Evolutionary conservation across 2,888 invertebrate species (phyloP), one percentile per base, ranked within the genome.

Genomic region (Drosophila picticornis): DNA sequence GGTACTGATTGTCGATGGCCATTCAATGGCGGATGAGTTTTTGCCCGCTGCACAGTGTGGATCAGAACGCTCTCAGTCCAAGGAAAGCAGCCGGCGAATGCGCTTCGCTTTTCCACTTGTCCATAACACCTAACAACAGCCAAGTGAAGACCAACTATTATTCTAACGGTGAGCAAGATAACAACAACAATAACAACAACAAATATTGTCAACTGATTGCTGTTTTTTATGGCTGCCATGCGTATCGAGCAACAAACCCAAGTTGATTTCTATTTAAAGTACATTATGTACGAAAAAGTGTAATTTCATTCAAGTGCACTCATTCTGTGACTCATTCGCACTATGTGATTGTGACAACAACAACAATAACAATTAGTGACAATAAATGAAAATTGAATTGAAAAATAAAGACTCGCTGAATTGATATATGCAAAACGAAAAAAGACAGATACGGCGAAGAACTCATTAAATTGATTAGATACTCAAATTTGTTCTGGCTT

Each of bases 391-490:
- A 40, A 62, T 27, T 55, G 19, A 55, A 56, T 56, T 38, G 27
- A 38, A 29, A 38, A 13, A 11, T 56, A 10, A 60, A 57, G 34
- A 22, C 11, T 40, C 43, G 32, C 19, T 25, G 22, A 62, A 62
- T 73, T 38, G 27, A 36, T 50, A 32, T 72, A 69, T 65, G 65
- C 75, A 69, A 77, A 83, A 75, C 22, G 2, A 5, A 50, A 2
- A n/a, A 22, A 22, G 6, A 13, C 16, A 10, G 5, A 9, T 32
- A 19, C 36, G 1, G 11, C 64, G 66, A 57, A 34, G 57, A 87
- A 74, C 80, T 85, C 78, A 85, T 90, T 87, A 83, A 68, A 55
- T 75, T 88, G 89, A 90, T 90, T 78, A 90, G 89, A 87, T 84
- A 76, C 65, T 64, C 50, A 34, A 61, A 53, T 61, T 59, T 57